These are phyloP conservation scores for Bradypodion pumilum DNA, from an alignment of 2,797 vertebrate species.

Conservation along the genomic window DNA sequence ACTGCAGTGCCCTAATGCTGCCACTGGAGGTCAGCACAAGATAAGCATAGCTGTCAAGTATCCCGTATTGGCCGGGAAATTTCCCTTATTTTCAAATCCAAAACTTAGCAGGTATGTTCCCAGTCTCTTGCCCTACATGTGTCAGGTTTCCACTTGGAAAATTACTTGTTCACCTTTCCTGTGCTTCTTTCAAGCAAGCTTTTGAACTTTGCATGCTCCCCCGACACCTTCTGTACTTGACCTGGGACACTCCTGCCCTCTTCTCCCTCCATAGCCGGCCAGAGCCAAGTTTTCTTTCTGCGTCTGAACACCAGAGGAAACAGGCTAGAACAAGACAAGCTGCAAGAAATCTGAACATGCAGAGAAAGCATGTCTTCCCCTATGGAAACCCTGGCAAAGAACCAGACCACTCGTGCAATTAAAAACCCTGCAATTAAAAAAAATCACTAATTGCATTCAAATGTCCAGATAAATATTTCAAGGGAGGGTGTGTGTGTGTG, in stretches of 20 bases:
- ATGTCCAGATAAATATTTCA: neutral
- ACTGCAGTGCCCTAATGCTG: too few species aligned
- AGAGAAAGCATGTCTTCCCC: neutral
- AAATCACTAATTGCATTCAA: neutral
- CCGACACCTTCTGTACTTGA: too few species aligned
- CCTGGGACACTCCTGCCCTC: too few species aligned
- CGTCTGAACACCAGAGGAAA: neutral
- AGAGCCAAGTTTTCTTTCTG: accelerated
- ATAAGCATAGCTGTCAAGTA: too few species aligned
- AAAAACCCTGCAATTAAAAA: neutral
- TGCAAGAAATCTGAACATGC: neutral
- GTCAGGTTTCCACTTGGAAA: neutral
- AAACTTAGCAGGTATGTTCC: too few species aligned
- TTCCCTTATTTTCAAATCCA: too few species aligned
- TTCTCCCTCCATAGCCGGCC: accelerated
- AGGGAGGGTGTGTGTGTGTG: neutral
- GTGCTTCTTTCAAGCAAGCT: neutral
- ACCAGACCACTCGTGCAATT: neutral
- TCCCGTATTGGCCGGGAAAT: too few species aligned
- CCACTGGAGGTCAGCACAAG: too few species aligned
- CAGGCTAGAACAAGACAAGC: neutral
- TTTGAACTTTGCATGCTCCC: neutral
- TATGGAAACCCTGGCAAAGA: neutral
- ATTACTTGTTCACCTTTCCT: neutral
- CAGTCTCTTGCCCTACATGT: neutral